Base-by-base conservation (phyloP, 1,140 invertebrate genomes). In the Drosophila pandora region DNA sequence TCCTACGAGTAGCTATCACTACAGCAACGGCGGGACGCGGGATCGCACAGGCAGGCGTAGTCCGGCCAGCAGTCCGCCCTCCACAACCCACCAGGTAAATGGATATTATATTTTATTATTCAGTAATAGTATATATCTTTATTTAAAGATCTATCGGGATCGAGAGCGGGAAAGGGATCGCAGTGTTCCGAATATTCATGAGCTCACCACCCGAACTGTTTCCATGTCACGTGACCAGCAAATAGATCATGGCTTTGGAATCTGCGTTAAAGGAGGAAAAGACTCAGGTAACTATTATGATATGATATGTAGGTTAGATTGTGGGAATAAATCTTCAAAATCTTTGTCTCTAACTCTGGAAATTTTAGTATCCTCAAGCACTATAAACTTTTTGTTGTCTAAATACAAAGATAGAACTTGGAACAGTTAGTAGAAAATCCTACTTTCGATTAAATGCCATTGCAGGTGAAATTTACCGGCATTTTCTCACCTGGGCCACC, bases 181-280 rank as follows among this genome's bases (percentile, higher is more conserved):
- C 90, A 94, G 80, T 93, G 94, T 74, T 90, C 92, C 94, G 56
- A 95, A 94, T 87, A 93, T 95, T 75, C 95, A 95, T 89, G 95
- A 96, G 92, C 93, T 96, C 75, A 93, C 95, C 69, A 96, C 96
- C 61, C 93, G 96, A 77, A 97, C 96, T 61, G 95, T 97, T 81
- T 96, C 94, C 82, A 97, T 97, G 96, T 95, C 95, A 54, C 93
- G 96, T 53, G 96, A 96, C 89, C 93, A 93, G 54, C 94, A 94
- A 5, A 94, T 95, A 48, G 95, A 96, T 80, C 96, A 96, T 91
- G 96, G 96, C 54, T 97, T 97, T 92, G 96, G 96, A 56, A 97
- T 97, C 71, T 97, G 96, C 92, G 96, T 97, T 79, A 97, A 97
- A 92, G 96, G 96, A 79, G 96, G 96, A 53, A 96, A 96, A 92